phyloP scores from a whole-genome alignment of 2,797 vertebrate genomes.

The Hyperoplus lanceolatus region DNA sequence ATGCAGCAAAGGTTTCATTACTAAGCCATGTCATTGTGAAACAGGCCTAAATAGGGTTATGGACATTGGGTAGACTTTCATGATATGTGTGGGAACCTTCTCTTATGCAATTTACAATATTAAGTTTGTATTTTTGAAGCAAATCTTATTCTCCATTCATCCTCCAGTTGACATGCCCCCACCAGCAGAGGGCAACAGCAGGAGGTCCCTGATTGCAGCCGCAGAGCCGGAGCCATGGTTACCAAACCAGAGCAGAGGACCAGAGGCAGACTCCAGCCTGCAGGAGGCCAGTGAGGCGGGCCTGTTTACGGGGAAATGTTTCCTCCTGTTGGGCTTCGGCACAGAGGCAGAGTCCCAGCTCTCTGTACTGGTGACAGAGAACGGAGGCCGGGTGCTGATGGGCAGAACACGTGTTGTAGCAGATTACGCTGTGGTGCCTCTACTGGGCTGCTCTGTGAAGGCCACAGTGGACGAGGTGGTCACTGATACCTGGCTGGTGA shows the following conservation, averaged over 20 bases:
- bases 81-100: too few relatives aligned
- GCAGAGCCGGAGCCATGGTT: slow-evolving; percentile 62
- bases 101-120: too few relatives aligned
- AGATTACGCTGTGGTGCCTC: slow-evolving; percentile 94
- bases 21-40: too few relatives aligned
- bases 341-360: slow-evolving; percentile 89
- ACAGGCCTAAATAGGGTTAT: too few relatives aligned
- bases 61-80: too few relatives aligned
- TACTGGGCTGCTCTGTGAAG: slow-evolving; percentile 92
- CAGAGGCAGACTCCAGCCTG: slow-evolving; percentile 75
- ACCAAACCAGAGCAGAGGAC: slow-evolving; percentile 38
- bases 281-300: slow-evolving; percentile 84
- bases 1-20: too few relatives aligned
- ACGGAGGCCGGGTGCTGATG: slow-evolving; percentile 88
- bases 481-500: slow-evolving; percentile 98
- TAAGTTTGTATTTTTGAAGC: background rate
- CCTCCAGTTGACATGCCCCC: slow-evolving; percentile 82
- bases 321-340: slow-evolving; percentile 91
- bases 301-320: slow-evolving; percentile 89
- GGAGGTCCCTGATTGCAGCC: slow-evolving; percentile 48
- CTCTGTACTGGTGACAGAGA: slow-evolving; percentile 87
- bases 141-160: slow-evolving; percentile 15
- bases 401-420: slow-evolving; percentile 87
- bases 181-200: slow-evolving; percentile 54
- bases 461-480: slow-evolving; percentile 94